These are phyloP conservation scores for Sepioteuthis lessoniana DNA, from an alignment of 2,888 invertebrate species.

Conservation along the genomic window DNA sequence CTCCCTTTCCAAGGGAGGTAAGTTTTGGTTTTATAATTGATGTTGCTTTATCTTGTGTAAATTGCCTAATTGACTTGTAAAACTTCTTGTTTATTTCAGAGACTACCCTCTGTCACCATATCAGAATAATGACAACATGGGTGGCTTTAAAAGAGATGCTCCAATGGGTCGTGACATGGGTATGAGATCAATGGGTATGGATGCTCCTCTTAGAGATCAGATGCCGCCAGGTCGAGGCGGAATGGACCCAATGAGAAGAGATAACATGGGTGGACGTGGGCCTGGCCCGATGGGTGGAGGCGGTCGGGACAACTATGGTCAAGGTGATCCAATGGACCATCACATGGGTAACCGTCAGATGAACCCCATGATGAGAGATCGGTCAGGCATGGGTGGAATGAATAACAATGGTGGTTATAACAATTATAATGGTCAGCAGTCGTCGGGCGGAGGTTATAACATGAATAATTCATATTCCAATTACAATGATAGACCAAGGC, in stretches of 20 bases:
- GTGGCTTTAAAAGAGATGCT: slow-evolving; percentile 41
- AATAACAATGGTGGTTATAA: neutral
- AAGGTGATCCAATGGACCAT: slow-evolving; percentile 37
- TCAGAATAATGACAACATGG: slow-evolving; percentile 41
- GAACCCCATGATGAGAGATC: slow-evolving; percentile 46
- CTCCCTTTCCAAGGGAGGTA: neutral
- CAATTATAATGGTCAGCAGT: neutral
- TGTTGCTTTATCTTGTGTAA: neutral
- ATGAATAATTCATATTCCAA: slow-evolving; percentile 42
- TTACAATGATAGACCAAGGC: slow-evolving; percentile 38
- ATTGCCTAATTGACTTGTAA: neutral
- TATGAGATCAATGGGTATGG: slow-evolving; percentile 47
- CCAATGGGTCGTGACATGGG: slow-evolving; percentile 48
- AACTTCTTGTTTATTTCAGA: neutral
- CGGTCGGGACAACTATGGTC: neutral
- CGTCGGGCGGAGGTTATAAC: slow-evolving; percentile 13
- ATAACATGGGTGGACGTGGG: slow-evolving; percentile 37
- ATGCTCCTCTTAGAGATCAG: slow-evolving; percentile 24
- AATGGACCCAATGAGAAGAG: slow-evolving; percentile 46
- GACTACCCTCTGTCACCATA: slow-evolving; percentile 24
- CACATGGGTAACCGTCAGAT: slow-evolving; percentile 38
- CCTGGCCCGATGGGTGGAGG: slow-evolving; percentile 43
- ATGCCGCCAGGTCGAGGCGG: slow-evolving; percentile 37
- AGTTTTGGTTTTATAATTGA: neutral
- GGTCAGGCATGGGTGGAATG: slow-evolving; percentile 44